A percentile compares a stretch with the other conserved stretches of the same genome.
Evolutionary conservation across 2,888 invertebrate species (phyloP).

Genomic region (Parthenolecanium corni): DNA sequence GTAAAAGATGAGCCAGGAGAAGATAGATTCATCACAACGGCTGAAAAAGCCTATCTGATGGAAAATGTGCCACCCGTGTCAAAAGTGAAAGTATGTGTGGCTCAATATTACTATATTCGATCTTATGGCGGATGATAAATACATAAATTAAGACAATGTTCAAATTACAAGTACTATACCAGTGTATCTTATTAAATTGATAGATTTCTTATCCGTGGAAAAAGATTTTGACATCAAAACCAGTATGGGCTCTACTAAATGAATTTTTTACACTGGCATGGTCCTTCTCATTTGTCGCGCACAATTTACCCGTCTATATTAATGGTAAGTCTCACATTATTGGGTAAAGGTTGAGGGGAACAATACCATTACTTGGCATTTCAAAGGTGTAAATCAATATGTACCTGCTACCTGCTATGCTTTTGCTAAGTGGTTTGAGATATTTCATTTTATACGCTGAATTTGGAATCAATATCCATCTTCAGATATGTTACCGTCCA

Average conservation of each 20-base stretch:
- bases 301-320: not conserved
- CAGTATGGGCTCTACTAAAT: not conserved
- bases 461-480: too few relatives aligned
- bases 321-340: not conserved
- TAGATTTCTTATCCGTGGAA: constrained; percentile 5
- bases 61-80: not conserved
- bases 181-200: not conserved
- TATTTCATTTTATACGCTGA: too few relatives aligned
- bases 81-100: not conserved
- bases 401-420: too few relatives aligned
- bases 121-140: not conserved
- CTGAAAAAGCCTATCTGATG: not conserved
- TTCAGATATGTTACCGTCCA: too few relatives aligned
- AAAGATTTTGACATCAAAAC: constrained; percentile 6
- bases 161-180: too few relatives aligned
- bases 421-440: too few relatives aligned
- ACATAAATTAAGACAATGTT: too few relatives aligned
- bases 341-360: too few relatives aligned
- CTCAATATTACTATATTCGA: too few relatives aligned
- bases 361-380: not conserved
- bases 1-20: not conserved
- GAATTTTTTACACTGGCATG: not conserved
- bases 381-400: too few relatives aligned
- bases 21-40: not conserved
- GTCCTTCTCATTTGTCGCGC: not conserved